Evolutionary conservation across 2,113 vertebrate species (phyloP).

Genomic region (Microcebus griseorufus): DNA sequence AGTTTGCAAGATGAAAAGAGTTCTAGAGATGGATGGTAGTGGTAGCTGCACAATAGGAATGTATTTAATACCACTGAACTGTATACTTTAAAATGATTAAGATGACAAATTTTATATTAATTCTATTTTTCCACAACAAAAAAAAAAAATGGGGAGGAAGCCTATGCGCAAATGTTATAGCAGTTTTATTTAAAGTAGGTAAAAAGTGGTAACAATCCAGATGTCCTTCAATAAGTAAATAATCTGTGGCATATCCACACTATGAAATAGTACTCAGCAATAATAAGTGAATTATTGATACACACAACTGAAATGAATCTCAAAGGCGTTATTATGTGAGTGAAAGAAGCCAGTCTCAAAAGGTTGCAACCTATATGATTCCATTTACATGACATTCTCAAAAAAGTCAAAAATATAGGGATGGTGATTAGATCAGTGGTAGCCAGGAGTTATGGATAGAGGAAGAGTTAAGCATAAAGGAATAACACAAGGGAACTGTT

Average conservation of each 20-base stretch:
- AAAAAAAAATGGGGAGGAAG: neutral
- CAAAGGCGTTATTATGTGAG: neutral
- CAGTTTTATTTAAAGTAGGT: neutral
- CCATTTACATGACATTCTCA: neutral
- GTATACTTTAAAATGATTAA: neutral
- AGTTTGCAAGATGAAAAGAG: neutral
- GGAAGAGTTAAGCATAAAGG: neutral
- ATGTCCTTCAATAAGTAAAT: neutral
- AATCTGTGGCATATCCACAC: neutral
- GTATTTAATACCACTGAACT: neutral
- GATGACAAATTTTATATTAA: neutral
- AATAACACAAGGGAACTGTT: neutral
- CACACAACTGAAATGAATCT: neutral
- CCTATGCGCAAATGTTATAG: neutral
- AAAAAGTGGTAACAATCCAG: neutral
- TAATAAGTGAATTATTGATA: neutral
- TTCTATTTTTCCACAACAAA: neutral
- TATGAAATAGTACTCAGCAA: neutral
- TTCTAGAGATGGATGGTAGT: neutral
- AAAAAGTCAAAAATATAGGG: neutral
- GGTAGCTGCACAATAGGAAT: neutral
- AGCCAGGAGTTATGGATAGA: neutral
- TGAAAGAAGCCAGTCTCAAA: neutral
- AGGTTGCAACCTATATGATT: neutral
- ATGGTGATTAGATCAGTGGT: neutral